Conservation (phyloP, 2,888 invertebrate genomes). For the Orthosia incerta region DNA sequence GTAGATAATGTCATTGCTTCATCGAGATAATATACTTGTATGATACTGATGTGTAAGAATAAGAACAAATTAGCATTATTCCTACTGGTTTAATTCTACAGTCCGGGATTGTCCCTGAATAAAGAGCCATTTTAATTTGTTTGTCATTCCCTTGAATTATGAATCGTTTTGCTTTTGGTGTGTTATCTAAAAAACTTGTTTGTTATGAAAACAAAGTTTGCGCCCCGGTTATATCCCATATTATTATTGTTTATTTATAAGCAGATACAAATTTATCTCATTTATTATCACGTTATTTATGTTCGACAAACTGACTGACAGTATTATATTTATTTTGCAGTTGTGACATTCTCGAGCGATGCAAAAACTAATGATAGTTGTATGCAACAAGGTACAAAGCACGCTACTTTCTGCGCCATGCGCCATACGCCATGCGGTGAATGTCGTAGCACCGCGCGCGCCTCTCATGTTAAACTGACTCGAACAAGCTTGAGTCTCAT, state of each 20-base stretch:
- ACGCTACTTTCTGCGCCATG: conserved; percentile 62
- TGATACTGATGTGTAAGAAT: not conserved
- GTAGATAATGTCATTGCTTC: not conserved
- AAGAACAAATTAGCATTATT: not conserved
- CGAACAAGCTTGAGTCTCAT: not conserved
- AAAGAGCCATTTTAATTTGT: not conserved
- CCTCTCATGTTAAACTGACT: conserved; percentile 45
- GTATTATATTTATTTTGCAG: conserved; percentile 81
- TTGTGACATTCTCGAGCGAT: conserved; percentile 88
- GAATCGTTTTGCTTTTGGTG: not conserved
- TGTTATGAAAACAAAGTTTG: conserved; percentile 27
- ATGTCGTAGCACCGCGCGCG: conserved; percentile 51
- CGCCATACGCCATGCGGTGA: conserved; percentile 66
- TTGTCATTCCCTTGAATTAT: not conserved
- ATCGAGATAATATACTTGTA: not conserved
- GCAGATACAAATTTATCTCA: conserved; percentile 7
- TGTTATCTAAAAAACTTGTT: conserved; percentile 5
- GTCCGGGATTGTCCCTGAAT: not conserved
- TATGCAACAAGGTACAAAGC: conserved; percentile 80
- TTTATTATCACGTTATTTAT: conserved; percentile 32
- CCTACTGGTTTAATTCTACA: not conserved
- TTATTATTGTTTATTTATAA: conserved; percentile 28
- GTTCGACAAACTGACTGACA: conserved; percentile 69
- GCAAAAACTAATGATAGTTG: conserved; percentile 80
- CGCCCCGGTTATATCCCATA: conserved; percentile 17